Conservation (phyloP, 2,888 invertebrate species). For the Synergus umbraculus region DNA sequence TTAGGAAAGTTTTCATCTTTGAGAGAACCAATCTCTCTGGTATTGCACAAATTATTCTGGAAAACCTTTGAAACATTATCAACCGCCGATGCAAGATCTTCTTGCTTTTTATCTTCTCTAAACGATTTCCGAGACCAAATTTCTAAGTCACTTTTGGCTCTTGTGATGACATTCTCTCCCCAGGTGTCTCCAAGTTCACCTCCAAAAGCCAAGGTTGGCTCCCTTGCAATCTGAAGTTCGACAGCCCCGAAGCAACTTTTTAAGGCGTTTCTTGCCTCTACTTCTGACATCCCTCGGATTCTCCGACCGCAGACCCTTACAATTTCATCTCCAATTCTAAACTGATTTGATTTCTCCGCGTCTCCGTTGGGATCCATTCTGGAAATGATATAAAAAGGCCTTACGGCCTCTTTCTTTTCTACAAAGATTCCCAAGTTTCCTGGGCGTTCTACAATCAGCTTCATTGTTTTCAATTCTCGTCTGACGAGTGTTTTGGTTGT, state of each 20-base stretch:
- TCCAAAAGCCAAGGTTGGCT: conserved; percentile 64
- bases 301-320: conserved; percentile 80
- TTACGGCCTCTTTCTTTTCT: conserved; percentile 68
- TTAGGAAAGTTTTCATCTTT: background rate
- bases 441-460: conserved; percentile 59
- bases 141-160: conserved; percentile 64
- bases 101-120: background rate
- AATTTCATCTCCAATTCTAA: conserved; percentile 80
- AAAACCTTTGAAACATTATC: conserved; percentile 4
- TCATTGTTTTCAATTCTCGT: conserved; percentile 70
- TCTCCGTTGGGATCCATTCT: conserved; percentile 66
- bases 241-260: conserved; percentile 66
- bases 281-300: conserved; percentile 76
- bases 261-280: conserved; percentile 68
- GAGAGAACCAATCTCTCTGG: background rate
- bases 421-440: conserved; percentile 68
- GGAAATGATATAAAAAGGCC: conserved; percentile 70
- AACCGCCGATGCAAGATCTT: background rate
- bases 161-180: conserved; percentile 61
- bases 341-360: conserved; percentile 74
- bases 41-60: background rate
- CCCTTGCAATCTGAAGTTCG: conserved; percentile 71
- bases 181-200: conserved; percentile 67
- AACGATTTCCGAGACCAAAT: conserved; percentile 60
- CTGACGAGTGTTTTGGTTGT: conserved; percentile 58